Conservation (phyloP, 2,797 vertebrate genomes). For the Squalus acanthias region DNA sequence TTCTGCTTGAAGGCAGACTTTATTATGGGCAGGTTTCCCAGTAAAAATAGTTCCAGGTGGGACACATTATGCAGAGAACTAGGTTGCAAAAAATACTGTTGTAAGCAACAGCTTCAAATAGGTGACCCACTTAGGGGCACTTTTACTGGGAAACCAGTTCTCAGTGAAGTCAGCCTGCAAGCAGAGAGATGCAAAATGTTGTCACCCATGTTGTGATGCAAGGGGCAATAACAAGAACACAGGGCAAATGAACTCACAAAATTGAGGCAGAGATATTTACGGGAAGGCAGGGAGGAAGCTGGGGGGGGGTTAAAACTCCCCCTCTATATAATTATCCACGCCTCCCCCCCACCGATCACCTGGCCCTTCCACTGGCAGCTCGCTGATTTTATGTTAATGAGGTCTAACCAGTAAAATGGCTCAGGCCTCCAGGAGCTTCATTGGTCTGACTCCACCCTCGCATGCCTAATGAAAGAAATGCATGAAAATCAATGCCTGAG, state of each 20-base stretch:
- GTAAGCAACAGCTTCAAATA: background rate
- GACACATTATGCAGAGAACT: slow-evolving; percentile 12
- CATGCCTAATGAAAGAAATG: background rate
- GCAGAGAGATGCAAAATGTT: background rate
- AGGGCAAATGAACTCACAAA: background rate
- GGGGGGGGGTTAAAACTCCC: background rate
- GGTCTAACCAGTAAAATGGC: background rate
- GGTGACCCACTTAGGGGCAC: background rate
- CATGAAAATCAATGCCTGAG: background rate
- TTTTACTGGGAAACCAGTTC: background rate
- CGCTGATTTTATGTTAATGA: background rate
- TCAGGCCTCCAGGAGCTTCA: background rate
- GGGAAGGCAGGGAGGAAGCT: too few relatives aligned
- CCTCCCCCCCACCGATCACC: background rate
- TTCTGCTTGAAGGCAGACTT: slow-evolving; percentile 35
- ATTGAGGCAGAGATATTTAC: background rate
- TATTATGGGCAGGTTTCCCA: slow-evolving; percentile 23
- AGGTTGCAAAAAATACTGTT: background rate
- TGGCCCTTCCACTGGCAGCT: too few relatives aligned
- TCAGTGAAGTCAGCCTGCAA: background rate
- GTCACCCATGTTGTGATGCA: background rate
- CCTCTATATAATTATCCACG: background rate
- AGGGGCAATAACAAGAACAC: background rate
- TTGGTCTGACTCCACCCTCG: background rate
- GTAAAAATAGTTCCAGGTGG: slow-evolving; percentile 33